A percentile compares a stretch with the other conserved stretches of the same genome.
Conservation (phyloP, 2,888 invertebrate species). For the Ormyrus labotus region DNA sequence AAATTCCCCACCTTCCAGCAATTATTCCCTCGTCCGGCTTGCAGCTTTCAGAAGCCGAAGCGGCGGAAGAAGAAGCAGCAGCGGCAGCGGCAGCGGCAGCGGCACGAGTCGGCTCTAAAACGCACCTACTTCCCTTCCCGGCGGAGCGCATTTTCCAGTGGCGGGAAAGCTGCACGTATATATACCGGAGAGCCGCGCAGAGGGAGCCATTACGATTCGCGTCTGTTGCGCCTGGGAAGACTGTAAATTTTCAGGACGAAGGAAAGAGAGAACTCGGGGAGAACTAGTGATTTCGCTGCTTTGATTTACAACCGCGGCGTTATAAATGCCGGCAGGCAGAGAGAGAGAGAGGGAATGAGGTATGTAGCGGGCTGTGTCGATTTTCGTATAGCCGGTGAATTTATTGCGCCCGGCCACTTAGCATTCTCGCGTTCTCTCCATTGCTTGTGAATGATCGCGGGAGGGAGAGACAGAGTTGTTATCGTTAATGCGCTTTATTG, state of each 20-base stretch:
- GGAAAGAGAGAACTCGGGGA: conserved; percentile 7
- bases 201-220: conserved; percentile 32
- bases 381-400: conserved; percentile 33
- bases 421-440: conserved; percentile 25
- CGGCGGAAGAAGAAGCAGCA: neutral
- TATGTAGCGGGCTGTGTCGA: conserved; percentile 21
- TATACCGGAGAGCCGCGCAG: neutral
- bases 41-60: neutral
- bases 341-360: neutral
- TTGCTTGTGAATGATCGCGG: conserved; percentile 1
- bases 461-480: conserved; percentile 2
- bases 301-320: conserved; percentile 45
- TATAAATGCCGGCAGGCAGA: conserved; percentile 32
- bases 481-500: conserved; percentile 42
- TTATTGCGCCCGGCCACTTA: conserved; percentile 40
- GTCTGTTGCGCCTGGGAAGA: conserved; percentile 46
- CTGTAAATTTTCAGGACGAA: conserved; percentile 38
- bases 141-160: conserved; percentile 24
- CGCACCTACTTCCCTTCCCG: neutral
- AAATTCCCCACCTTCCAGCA: no score
- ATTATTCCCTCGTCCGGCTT: no score
- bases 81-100: no score
- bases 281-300: conserved; percentile 44
- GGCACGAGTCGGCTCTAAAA: no score
- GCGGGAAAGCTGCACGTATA: neutral